Evolutionary conservation across 2,888 invertebrate genomes (phyloP), one percentile per base, ranked within the genome.

Genomic region (Panorpa germanica): DNA sequence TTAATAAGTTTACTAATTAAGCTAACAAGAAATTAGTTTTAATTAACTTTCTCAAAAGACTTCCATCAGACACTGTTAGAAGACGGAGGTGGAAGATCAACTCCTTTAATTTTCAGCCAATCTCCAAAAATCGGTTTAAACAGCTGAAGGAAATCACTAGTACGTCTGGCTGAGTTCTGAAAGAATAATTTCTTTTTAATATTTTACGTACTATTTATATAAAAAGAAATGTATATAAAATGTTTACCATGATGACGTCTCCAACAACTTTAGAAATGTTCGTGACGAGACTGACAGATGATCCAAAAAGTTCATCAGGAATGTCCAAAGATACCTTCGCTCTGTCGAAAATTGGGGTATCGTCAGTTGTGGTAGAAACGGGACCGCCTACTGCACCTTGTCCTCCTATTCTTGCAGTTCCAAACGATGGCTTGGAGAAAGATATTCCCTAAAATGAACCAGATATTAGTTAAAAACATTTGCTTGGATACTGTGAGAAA

Each of bases 101-200:
- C 59, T 4, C 77, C 78, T 47, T 77, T 76, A 38, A 75, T 72
- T 38, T 73, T 70, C 46, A 81, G 68, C 8, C 62, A 59, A n/a
- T 70, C 69, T 10, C 74, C 66, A 49, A 81, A 67, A 35, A 77
- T 53, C 3, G 81, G 80, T 43, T 74, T 69, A 57, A 81, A 75
- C 23, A 77, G 61, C 32, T 78, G 64, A 39, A 80, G 51, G 41
- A 80, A 62, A 14, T 67, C 61, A 45, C 76, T 73, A 43, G 75
- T 72, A 33, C 81, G 64, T 38, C 73, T 64, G 17, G 80, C 78
- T 4, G 80, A 71, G 50, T 76, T 80, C 81, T 81, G 61, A 13
- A 68, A 68, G 38, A 28, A 34, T 5, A 25, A 28, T 13, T 17
- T 23, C 8, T 15, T 14, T n/a, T 5, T 15, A 2, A 10, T 4